These are phyloP conservation scores for Montipora sp. DNA, from an alignment of 64 coral and sea anemone genomes.

Conservation along the genomic window DNA sequence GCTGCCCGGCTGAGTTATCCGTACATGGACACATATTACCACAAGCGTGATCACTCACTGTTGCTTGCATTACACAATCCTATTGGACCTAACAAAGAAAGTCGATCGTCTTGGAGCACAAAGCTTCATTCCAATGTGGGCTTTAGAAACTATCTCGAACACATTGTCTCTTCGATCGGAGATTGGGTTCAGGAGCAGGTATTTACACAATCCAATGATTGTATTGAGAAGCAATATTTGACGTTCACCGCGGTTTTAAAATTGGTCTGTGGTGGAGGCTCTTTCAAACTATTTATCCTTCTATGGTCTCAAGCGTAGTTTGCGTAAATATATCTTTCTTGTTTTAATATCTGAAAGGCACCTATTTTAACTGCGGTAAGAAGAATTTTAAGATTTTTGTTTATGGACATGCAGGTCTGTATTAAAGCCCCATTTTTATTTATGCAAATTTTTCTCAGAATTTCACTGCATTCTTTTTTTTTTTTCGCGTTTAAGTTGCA, in stretches of 20 bases:
- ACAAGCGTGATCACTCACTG: slow-evolving; percentile 91
- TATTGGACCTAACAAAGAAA: slow-evolving; percentile 63
- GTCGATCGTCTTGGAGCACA: slow-evolving; percentile 73
- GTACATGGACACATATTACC: slow-evolving; percentile 92
- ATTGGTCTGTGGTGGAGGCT: too few species aligned
- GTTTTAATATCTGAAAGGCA: too few species aligned
- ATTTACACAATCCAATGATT: background rate
- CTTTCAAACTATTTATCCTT: background rate
- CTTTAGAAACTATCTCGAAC: slow-evolving; percentile 95
- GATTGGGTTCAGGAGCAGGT: slow-evolving; percentile 76
- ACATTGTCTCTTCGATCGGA: slow-evolving; percentile 74
- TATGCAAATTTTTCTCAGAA: too few species aligned
- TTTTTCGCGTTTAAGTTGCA: too few species aligned
- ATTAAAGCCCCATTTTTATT: too few species aligned
- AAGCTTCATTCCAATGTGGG: slow-evolving; percentile 97
- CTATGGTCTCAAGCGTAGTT: background rate
- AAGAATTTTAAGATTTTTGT: too few species aligned
- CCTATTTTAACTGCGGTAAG: too few species aligned
- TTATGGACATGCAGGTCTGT: too few species aligned
- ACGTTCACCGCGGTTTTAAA: too few species aligned
- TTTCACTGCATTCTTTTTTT: too few species aligned
- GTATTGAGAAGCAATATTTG: too few species aligned
- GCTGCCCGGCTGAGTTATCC: slow-evolving; percentile 69
- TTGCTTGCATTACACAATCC: slow-evolving; percentile 92
- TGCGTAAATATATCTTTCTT: too few species aligned